Evolutionary conservation across 2,888 invertebrate genomes (phyloP).

Genomic region (Helicoverpa assulta): DNA sequence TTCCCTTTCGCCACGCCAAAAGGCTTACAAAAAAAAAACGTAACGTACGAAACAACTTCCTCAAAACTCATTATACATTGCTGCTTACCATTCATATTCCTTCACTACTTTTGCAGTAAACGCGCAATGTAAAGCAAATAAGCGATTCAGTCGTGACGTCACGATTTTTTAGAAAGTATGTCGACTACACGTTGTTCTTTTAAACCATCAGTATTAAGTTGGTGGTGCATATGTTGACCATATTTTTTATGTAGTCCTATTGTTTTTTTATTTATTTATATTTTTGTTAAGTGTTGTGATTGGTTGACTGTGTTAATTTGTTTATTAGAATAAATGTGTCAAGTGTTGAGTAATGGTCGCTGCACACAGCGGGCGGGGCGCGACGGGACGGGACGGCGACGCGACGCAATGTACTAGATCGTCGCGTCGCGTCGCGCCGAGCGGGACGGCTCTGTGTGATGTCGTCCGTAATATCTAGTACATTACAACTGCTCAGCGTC

Average conservation of each 20-base stretch:
- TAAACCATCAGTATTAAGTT: slow-evolving; percentile 46
- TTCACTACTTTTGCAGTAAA: not conserved
- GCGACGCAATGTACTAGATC: no score
- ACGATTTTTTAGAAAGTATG: slow-evolving; percentile 59
- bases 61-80: slow-evolving; percentile 25
- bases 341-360: no score
- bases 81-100: slow-evolving; percentile 23
- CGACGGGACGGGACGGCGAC: no score
- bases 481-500: no score
- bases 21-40: slow-evolving; percentile 5
- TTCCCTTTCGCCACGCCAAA: slow-evolving; percentile 40
- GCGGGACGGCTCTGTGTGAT: no score
- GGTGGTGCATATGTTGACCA: slow-evolving; percentile 29
- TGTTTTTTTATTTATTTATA: slow-evolving; percentile 11
- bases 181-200: slow-evolving; percentile 39
- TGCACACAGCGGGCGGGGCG: no score
- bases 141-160: slow-evolving; percentile 23
- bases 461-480: no score
- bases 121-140: slow-evolving; percentile 28
- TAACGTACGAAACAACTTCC: not conserved
- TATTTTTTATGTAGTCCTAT: slow-evolving; percentile 20
- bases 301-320: not conserved
- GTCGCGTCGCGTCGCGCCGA: no score
- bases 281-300: slow-evolving; percentile 35
- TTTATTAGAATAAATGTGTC: not conserved